A percentile compares a stretch with the other conserved stretches of the same genome.
Conservation (phyloP, 2,797 vertebrate genomes). For the Helarctos malayanus region DNA sequence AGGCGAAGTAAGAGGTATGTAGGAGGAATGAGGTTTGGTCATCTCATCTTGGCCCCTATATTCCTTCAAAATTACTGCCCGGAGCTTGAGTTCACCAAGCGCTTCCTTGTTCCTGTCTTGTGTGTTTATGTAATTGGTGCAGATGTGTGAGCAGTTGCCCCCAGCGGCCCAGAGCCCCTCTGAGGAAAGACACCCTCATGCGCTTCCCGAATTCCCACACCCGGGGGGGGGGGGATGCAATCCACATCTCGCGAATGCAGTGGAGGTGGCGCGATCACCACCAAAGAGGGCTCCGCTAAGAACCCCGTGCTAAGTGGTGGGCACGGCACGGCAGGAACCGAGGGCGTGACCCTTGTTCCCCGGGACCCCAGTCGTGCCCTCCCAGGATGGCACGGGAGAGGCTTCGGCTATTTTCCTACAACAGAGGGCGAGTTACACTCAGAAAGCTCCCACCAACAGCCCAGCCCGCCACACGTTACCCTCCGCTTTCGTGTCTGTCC, state of each 20-base stretch:
- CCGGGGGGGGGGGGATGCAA: background rate
- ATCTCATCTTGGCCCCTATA: background rate
- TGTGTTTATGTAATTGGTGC: background rate
- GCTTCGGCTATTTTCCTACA: background rate
- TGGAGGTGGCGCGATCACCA: background rate
- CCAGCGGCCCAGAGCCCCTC: background rate
- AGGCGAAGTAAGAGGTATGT: background rate
- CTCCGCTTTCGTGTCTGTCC: slow-evolving; percentile 96
- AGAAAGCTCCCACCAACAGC: background rate
- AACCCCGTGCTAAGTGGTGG: background rate
- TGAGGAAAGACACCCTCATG: background rate
- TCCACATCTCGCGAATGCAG: background rate
- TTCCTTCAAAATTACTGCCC: background rate
- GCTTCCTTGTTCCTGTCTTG: background rate
- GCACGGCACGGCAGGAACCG: background rate
- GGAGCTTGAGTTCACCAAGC: background rate
- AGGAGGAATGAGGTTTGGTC: slow-evolving; percentile 10
- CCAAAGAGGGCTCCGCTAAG: background rate
- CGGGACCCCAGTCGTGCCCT: background rate
- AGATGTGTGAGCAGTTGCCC: background rate
- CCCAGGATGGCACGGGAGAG: background rate
- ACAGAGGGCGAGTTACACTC: background rate
- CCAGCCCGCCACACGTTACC: slow-evolving; percentile 86
- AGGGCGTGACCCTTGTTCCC: background rate
- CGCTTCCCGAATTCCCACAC: background rate